A percentile compares a stretch with the other conserved stretches of the same genome.
Evolutionary conservation across 30 jellyfish, hydroid and myxozoan genomes (phyloP).

Genomic region (Hydractinia symbiolongicarpus): DNA sequence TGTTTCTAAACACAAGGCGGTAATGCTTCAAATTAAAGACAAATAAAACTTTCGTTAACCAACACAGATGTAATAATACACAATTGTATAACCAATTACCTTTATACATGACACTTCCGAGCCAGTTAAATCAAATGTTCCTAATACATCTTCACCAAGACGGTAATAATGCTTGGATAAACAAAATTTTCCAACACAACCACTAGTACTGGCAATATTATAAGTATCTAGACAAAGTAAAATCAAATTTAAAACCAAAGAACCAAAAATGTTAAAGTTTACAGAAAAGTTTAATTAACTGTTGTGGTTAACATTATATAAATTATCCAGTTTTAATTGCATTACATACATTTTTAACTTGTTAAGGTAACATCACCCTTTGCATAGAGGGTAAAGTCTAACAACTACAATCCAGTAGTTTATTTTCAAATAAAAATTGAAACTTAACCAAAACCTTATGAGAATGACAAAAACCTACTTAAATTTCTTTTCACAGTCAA

Average conservation of each 20-base stretch:
- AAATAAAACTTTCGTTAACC: too few species aligned
- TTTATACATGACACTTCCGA: slow-evolving; percentile 60
- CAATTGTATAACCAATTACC: slow-evolving; percentile 29
- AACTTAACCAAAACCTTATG: too few species aligned
- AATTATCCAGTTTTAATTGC: too few species aligned
- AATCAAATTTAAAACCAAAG: background rate
- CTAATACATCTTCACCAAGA: slow-evolving; percentile 91
- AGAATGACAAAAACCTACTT: slow-evolving; percentile 40
- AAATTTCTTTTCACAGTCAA: slow-evolving; percentile 57
- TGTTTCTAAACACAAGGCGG: background rate
- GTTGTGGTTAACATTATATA: too few species aligned
- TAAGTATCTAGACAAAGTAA: slow-evolving; percentile 53
- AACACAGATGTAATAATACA: background rate
- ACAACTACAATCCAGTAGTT: too few species aligned
- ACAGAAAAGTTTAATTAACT: background rate
- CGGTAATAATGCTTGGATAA: slow-evolving; percentile 73
- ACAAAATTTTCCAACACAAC: slow-evolving; percentile 90
- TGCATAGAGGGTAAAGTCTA: too few species aligned
- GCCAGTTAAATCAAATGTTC: slow-evolving; percentile 79
- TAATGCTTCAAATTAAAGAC: background rate
- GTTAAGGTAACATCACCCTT: too few species aligned
- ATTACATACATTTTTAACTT: too few species aligned
- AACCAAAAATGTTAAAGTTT: background rate
- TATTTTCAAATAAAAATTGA: too few species aligned
- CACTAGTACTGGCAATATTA: slow-evolving; percentile 74